phyloP scores from a whole-genome alignment of 2,888 invertebrate genomes.

The Ariolimax columbianus region DNA sequence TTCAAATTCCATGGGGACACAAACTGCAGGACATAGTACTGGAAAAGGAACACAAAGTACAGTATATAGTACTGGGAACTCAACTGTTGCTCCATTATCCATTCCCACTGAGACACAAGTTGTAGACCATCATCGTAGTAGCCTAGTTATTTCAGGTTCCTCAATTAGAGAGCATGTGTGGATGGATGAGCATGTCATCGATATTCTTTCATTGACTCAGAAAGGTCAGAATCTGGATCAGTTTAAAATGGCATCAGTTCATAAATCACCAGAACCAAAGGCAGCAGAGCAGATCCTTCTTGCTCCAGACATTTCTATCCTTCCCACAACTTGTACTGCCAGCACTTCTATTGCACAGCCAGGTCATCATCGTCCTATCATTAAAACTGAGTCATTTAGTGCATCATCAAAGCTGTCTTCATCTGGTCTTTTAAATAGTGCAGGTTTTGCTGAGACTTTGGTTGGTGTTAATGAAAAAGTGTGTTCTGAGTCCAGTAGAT shows the following conservation, averaged over 20 bases:
- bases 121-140: not conserved
- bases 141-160: slow-evolving; percentile 35
- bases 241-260: not conserved
- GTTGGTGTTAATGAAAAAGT: not conserved
- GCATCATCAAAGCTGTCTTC: not conserved
- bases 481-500: not conserved
- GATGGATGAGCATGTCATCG: not conserved
- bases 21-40: not conserved
- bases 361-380: not conserved
- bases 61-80: not conserved
- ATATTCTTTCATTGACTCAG: not conserved
- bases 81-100: not conserved
- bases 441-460: not conserved
- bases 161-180: not conserved
- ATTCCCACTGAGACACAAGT: not conserved
- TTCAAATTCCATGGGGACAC: not conserved
- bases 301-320: not conserved
- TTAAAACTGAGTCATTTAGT: not conserved
- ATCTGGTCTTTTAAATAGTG: not conserved
- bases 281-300: not conserved
- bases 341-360: not conserved
- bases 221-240: not conserved
- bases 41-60: not conserved
- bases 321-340: not conserved
- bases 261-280: not conserved